Conservation (phyloP, 2,888 invertebrate species). For the Platerodrilus igneus region DNA sequence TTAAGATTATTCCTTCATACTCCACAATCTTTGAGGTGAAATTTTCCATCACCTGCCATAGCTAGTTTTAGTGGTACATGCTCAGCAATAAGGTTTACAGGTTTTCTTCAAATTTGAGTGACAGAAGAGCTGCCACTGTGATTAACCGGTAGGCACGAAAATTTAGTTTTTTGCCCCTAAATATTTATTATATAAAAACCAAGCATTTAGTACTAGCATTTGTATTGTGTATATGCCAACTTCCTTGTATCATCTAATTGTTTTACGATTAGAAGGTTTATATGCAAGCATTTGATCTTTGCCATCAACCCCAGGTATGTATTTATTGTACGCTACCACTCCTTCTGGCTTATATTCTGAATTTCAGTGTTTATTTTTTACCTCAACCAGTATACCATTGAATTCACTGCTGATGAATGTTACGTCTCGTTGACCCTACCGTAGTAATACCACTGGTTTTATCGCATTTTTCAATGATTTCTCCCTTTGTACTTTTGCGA, state of each 20-base stretch:
- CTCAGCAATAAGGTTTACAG: no score
- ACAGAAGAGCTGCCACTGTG: conserved; percentile 1
- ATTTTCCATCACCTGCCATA: no score
- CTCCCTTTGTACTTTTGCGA: no score
- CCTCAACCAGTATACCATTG: conserved; percentile 10
- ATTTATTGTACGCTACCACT: conserved; percentile 24
- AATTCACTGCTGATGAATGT: conserved; percentile 24
- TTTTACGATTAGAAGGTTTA: conserved; percentile 21
- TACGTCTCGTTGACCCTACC: conserved; percentile 23
- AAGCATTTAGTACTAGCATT: neutral
- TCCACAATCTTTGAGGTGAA: no score
- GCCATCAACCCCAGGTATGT: conserved; percentile 22
- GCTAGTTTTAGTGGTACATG: no score
- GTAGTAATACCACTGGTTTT: conserved; percentile 15
- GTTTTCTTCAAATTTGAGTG: no score
- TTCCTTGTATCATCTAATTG: conserved; percentile 23
- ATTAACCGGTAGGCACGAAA: no score
- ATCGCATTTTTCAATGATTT: no score
- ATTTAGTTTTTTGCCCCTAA: no score
- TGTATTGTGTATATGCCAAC: neutral
- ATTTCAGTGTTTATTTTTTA: conserved; percentile 8
- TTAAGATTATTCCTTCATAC: no score
- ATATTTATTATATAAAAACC: neutral
- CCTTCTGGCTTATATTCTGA: conserved; percentile 24
- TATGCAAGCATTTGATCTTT: conserved; percentile 28